These are phyloP conservation scores for Plodia interpunctella DNA, from an alignment of 1,140 invertebrate genomes.

Conservation along the genomic window DNA sequence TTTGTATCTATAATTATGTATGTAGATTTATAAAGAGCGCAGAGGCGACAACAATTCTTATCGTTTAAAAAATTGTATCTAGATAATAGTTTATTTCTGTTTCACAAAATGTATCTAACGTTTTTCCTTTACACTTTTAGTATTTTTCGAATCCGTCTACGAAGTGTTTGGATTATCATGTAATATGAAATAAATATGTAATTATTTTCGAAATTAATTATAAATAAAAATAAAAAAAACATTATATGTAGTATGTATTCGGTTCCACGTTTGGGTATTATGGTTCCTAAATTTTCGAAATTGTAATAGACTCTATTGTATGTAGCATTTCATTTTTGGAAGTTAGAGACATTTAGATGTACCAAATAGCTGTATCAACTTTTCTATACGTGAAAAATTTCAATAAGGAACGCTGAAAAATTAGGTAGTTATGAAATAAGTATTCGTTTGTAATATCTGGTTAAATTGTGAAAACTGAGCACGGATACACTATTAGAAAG, in stretches of 20 bases:
- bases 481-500: constrained; percentile 71
- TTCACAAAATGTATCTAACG: constrained; percentile 59
- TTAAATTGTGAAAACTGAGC: constrained; percentile 63
- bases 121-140: constrained; percentile 65
- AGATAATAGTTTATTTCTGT: constrained; percentile 71
- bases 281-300: constrained; percentile 77
- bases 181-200: constrained; percentile 62
- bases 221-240: constrained; percentile 62
- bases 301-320: constrained; percentile 76
- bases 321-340: constrained; percentile 72
- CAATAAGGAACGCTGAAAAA: constrained; percentile 64
- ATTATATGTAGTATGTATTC: constrained; percentile 68
- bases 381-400: constrained; percentile 67
- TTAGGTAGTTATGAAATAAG: constrained; percentile 71
- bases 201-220: constrained; percentile 75
- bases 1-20: constrained; percentile 68
- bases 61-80: constrained; percentile 61
- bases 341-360: constrained; percentile 71
- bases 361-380: constrained; percentile 73
- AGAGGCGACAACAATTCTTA: constrained; percentile 57
- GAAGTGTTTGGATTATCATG: constrained; percentile 66
- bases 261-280: constrained; percentile 75
- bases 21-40: constrained; percentile 67
- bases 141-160: constrained; percentile 72
- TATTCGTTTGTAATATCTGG: constrained; percentile 64